Conservation (phyloP, 2,888 invertebrate genomes). For the Rotaria socialis region DNA sequence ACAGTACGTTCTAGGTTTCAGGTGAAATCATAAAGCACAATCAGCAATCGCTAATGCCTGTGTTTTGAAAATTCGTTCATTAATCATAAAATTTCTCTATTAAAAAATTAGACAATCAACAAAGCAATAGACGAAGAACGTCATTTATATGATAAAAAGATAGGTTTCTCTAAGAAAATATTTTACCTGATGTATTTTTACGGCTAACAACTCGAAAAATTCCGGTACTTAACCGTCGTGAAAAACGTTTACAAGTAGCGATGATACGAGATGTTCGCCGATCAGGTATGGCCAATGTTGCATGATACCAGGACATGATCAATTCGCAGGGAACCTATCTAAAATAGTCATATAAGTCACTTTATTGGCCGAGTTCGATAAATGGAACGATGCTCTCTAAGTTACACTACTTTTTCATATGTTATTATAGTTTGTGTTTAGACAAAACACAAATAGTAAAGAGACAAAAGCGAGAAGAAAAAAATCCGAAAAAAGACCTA, state of each 20-base stretch:
- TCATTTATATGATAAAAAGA: too few species aligned
- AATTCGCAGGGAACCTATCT: not conserved
- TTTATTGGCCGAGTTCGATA: not conserved
- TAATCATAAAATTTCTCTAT: too few species aligned
- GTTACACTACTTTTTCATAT: not conserved
- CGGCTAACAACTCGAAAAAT: conserved; percentile 24
- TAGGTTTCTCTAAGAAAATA: not conserved
- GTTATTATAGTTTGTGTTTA: not conserved
- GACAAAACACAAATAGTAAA: not conserved
- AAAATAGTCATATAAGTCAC: not conserved
- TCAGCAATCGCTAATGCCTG: too few species aligned
- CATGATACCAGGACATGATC: conserved; percentile 20
- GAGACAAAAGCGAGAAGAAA: not conserved
- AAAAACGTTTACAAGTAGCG: conserved; percentile 16
- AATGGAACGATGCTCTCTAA: not conserved
- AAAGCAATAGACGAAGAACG: too few species aligned
- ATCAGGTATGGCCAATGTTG: not conserved
- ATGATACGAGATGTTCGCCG: not conserved
- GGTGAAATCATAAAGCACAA: too few species aligned
- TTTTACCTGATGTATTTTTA: not conserved
- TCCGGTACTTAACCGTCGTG: conserved; percentile 24
- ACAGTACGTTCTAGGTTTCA: too few species aligned
- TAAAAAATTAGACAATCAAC: too few species aligned
- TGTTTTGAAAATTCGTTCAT: too few species aligned
- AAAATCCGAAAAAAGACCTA: not conserved